Conservation (phyloP, 1,140 invertebrate genomes). For the Nautilus pompilius region DNA sequence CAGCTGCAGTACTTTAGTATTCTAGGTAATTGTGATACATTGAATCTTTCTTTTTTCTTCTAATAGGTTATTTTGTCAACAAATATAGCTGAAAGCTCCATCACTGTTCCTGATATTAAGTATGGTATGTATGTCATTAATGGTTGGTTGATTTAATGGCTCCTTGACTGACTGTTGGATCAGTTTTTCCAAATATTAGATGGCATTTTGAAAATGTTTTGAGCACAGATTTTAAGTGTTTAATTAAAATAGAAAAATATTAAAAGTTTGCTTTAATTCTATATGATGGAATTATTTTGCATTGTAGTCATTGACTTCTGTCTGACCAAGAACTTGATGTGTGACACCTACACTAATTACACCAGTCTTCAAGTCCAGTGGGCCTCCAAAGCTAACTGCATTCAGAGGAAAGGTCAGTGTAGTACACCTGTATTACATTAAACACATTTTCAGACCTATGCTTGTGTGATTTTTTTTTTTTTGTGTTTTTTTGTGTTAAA, state of each 20-base stretch:
- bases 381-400: constrained; percentile 86
- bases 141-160: no score
- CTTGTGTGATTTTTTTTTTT: neutral
- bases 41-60: constrained; percentile 3
- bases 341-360: constrained; percentile 75
- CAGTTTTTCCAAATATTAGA: no score
- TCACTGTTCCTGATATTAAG: constrained; percentile 67
- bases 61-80: constrained; percentile 53
- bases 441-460: no score
- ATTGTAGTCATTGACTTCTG: constrained; percentile 91
- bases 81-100: constrained; percentile 57
- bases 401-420: constrained; percentile 71
- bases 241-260: neutral
- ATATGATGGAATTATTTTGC: constrained; percentile 15
- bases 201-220: no score
- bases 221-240: neutral
- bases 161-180: no score
- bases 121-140: constrained; percentile 70
- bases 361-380: constrained; percentile 75
- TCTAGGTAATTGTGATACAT: no score
- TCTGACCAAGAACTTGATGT: constrained; percentile 77
- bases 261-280: neutral
- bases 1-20: no score
- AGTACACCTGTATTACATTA: no score
- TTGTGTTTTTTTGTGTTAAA: neutral